Evolutionary conservation across 1,140 invertebrate genomes (phyloP).

Genomic region (Rhizoglyphus robini): DNA sequence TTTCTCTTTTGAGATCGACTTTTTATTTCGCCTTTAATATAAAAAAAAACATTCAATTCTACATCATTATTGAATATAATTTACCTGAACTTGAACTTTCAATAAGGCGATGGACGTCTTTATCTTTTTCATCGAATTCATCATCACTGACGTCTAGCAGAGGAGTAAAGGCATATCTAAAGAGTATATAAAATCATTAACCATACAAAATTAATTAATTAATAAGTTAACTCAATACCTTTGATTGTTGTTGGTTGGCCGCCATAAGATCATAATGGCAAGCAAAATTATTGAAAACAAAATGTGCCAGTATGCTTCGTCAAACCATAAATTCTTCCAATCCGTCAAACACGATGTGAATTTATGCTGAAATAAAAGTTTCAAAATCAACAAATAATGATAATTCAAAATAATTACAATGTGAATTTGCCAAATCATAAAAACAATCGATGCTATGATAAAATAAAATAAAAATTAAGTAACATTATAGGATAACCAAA

Average conservation of each 20-base stretch:
- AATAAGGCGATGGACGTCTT: conserved; percentile 36
- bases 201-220: not conserved
- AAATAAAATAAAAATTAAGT: conserved; percentile 16
- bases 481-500: no score
- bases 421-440: conserved; percentile 81
- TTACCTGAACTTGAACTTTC: not conserved
- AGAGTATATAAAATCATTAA: conserved; percentile 11
- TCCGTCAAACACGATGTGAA: conserved; percentile 53
- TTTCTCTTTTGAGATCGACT: not conserved
- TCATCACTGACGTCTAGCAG: conserved; percentile 65
- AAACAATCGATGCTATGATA: conserved; percentile 56
- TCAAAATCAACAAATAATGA: not conserved
- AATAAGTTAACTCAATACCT: conserved; percentile 34
- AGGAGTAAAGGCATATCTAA: conserved; percentile 75
- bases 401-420: conserved; percentile 30
- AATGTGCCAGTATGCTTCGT: conserved; percentile 87
- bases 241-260: conserved; percentile 87
- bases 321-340: conserved; percentile 80
- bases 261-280: conserved; percentile 85
- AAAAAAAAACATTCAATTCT: not conserved
- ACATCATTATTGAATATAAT: not conserved
- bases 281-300: conserved; percentile 71
- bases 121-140: conserved; percentile 54
- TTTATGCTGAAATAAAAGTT: conserved; percentile 37
- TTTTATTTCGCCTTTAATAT: not conserved